A percentile compares a stretch with the other conserved stretches of the same genome.
phyloP scores from a whole-genome alignment of 1,140 invertebrate genomes.

The Nephotettix cincticeps region DNA sequence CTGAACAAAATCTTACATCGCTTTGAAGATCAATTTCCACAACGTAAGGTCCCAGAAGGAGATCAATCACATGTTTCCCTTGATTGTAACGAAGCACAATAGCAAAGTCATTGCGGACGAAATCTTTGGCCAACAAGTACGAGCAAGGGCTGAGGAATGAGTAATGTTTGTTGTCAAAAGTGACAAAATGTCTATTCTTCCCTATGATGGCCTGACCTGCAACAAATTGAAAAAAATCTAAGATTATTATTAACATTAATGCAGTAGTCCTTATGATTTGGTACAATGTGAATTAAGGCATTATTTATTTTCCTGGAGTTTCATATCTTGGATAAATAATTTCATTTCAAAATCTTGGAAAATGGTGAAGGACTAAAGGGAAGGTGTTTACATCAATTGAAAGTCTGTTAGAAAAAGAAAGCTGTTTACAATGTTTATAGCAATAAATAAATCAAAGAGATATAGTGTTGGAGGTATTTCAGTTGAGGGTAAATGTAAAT shows the following conservation, averaged over 20 bases:
- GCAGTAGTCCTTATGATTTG: neutral
- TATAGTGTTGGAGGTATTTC: no score
- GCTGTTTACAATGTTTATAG: no score
- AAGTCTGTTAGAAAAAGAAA: no score
- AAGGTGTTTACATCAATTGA: neutral
- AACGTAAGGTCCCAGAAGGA: constrained; percentile 44
- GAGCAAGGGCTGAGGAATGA: constrained; percentile 65
- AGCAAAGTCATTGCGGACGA: constrained; percentile 56
- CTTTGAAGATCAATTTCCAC: constrained; percentile 28
- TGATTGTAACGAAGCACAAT: constrained; percentile 46
- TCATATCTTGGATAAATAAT: neutral
- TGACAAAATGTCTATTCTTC: constrained; percentile 68
- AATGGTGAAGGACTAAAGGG: neutral
- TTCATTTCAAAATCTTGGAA: neutral
- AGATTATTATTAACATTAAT: constrained; percentile 7
- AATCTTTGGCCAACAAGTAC: constrained; percentile 68
- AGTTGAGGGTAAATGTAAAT: no score
- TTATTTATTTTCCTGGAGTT: neutral
- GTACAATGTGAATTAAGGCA: neutral
- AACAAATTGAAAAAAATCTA: constrained; percentile 40
- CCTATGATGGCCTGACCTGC: constrained; percentile 66
- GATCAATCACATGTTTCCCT: constrained; percentile 41
- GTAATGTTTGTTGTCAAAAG: constrained; percentile 70
- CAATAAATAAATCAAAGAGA: no score
- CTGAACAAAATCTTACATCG: constrained; percentile 26